Evolutionary conservation across 2,113 vertebrate species (phyloP).

Genomic region (Amazona guildingii): DNA sequence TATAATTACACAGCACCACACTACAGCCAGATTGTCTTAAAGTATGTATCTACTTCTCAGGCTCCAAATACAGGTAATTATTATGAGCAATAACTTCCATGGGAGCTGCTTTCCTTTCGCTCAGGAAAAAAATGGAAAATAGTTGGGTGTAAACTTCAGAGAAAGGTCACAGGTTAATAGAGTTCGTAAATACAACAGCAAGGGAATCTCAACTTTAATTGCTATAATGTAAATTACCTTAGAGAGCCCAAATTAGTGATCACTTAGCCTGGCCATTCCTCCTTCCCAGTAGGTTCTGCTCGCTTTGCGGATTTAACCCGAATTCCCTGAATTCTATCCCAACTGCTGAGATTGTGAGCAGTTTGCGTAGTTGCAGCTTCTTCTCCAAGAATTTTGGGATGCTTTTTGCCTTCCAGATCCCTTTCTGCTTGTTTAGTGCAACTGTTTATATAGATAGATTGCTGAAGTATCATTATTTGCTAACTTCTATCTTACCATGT

Average conservation of each 20-base stretch:
- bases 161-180: slow-evolving; percentile 55
- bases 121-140: slow-evolving; percentile 4
- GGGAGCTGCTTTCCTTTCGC: slow-evolving; percentile 20
- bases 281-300: slow-evolving; percentile 39
- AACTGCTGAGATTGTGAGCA: neutral
- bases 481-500: neutral
- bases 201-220: slow-evolving; percentile 61
- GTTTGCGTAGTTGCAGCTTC: neutral
- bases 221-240: slow-evolving; percentile 52
- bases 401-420: neutral
- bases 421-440: neutral
- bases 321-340: slow-evolving; percentile 45
- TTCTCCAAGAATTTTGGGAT: neutral
- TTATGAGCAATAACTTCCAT: slow-evolving; percentile 26
- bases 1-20: neutral
- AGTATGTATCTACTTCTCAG: neutral
- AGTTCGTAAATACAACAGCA: slow-evolving; percentile 51
- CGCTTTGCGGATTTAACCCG: slow-evolving; percentile 37
- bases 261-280: slow-evolving; percentile 17
- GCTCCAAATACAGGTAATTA: slow-evolving; percentile 37
- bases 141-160: slow-evolving; percentile 49
- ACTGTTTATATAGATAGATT: neutral
- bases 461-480: neutral
- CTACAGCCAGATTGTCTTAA: neutral
- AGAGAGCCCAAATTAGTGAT: slow-evolving; percentile 58